A percentile compares a stretch with the other conserved stretches of the same genome.
Evolutionary conservation across 2,888 invertebrate species (phyloP).

Genomic region (Aleiodes testaceus): DNA sequence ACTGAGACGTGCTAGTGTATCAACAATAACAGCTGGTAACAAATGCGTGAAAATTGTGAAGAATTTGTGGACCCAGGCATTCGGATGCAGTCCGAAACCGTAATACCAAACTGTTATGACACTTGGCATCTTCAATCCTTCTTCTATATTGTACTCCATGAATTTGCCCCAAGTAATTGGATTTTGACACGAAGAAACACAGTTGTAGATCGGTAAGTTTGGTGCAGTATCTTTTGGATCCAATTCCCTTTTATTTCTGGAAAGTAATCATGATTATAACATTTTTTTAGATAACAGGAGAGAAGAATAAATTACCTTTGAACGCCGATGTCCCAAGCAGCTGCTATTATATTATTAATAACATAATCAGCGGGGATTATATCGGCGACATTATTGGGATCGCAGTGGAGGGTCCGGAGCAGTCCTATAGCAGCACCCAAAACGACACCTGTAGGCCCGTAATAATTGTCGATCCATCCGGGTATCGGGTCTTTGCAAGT

Average conservation of each 20-base stretch:
- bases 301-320: conserved; percentile 35
- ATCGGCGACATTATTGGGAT: conserved; percentile 76
- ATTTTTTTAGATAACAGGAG: background rate
- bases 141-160: conserved; percentile 74
- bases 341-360: conserved; percentile 77
- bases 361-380: conserved; percentile 82
- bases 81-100: conserved; percentile 76
- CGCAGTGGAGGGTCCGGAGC: conserved; percentile 76
- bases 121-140: conserved; percentile 76
- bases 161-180: conserved; percentile 86
- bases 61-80: conserved; percentile 75
- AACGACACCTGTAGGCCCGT: conserved; percentile 79
- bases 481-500: conserved; percentile 72
- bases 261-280: background rate
- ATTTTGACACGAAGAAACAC: conserved; percentile 87
- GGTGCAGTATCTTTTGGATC: background rate
- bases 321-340: conserved; percentile 75
- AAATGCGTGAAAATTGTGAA: conserved; percentile 76
- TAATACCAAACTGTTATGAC: conserved; percentile 79
- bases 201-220: conserved; percentile 85
- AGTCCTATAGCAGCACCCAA: conserved; percentile 77
- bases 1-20: conserved; percentile 73
- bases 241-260: background rate
- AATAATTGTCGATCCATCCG: conserved; percentile 82
- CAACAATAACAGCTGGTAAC: conserved; percentile 77